These are phyloP conservation scores for Hermetia illucens DNA, from an alignment of 1,140 invertebrate species.

Conservation along the genomic window DNA sequence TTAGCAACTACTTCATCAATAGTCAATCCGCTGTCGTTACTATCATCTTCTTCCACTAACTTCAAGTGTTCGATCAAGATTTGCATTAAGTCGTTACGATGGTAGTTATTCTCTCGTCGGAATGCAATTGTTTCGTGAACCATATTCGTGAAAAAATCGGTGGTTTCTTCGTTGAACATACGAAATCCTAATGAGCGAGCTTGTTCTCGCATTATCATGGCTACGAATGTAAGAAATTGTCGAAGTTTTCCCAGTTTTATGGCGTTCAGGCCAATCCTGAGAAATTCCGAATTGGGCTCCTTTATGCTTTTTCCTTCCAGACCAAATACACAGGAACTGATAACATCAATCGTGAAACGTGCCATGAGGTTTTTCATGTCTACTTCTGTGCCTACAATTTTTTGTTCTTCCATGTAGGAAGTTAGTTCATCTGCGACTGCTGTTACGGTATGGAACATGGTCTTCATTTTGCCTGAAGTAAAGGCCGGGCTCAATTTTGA, in stretches of 20 bases:
- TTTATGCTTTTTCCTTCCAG: constrained; percentile 18
- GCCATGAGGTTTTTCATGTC: constrained; percentile 19
- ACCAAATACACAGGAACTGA: constrained; percentile 31
- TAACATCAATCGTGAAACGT: constrained; percentile 32
- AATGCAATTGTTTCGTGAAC: constrained; percentile 39
- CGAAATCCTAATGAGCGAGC: constrained; percentile 15
- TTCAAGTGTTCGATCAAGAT: constrained; percentile 39
- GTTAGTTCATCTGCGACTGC: constrained; percentile 12
- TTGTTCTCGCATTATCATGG: not conserved
- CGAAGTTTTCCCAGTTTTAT: not conserved
- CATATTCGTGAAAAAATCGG: constrained; percentile 36
- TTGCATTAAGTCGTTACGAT: constrained; percentile 44
- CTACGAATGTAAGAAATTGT: not conserved
- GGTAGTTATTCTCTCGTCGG: constrained; percentile 30
- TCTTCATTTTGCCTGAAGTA: constrained; percentile 35
- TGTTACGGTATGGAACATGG: constrained; percentile 27
- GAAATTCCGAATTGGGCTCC: constrained; percentile 15
- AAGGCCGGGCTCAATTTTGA: constrained; percentile 34
- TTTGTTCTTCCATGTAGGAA: constrained; percentile 10
- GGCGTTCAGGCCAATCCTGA: constrained; percentile 4
- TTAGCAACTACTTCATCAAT: too few relatives aligned
- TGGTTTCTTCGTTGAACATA: constrained; percentile 25
- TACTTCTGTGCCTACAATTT: not conserved
- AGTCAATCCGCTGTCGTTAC: too few relatives aligned
- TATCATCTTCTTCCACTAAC: too few relatives aligned